These are phyloP conservation scores for Phylloscopus collybita DNA, from an alignment of 2,797 vertebrate species.

Conservation along the genomic window DNA sequence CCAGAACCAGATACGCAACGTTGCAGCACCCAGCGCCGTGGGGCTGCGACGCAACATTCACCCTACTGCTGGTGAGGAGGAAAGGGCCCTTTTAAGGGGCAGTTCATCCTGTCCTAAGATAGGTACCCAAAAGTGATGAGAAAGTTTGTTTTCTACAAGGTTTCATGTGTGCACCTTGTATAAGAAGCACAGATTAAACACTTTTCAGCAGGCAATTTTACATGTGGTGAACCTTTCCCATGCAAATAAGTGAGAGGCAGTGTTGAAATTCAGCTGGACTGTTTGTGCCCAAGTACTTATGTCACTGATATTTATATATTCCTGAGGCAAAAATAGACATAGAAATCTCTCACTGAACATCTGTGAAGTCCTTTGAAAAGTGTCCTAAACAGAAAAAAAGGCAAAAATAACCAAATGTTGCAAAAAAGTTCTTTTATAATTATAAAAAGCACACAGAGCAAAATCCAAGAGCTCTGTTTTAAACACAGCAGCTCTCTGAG, in stretches of 20 bases:
- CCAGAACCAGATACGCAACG: no score
- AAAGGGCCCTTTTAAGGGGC: background rate
- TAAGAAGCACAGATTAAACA: background rate
- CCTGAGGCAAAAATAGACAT: background rate
- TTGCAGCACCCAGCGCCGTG: no score
- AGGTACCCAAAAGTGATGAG: background rate
- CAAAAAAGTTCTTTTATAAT: background rate
- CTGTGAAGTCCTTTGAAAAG: slow-evolving; percentile 13
- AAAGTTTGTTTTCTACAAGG: background rate
- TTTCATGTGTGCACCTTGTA: background rate
- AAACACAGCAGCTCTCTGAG: background rate
- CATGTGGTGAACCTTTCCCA: background rate
- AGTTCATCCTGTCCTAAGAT: background rate
- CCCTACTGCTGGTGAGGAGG: background rate
- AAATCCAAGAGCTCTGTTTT: slow-evolving; percentile 8
- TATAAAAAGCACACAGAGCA: background rate
- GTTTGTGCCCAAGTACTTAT: background rate
- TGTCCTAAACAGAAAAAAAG: background rate
- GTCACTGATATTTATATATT: background rate
- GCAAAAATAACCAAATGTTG: background rate
- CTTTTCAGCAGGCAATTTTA: background rate
- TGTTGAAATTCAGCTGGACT: background rate
- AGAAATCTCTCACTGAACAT: background rate
- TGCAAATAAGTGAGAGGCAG: background rate
- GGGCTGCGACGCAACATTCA: no score